Evolutionary conservation across 2,888 invertebrate species (phyloP), one percentile per base, ranked within the genome.

Genomic region (Hyposoter dolosus): DNA sequence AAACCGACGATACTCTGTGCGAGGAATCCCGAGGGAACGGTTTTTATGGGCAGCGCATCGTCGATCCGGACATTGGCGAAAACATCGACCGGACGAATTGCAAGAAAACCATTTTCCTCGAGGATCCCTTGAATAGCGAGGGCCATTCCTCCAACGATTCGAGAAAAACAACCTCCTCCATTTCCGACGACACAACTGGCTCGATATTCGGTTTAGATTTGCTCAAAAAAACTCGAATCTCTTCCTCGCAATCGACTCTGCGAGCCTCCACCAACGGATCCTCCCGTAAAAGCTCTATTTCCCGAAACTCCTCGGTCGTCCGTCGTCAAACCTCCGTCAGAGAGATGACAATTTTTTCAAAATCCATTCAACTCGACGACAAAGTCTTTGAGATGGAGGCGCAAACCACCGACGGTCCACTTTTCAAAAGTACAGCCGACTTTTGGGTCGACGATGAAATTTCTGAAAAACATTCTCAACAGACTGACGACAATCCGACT

Each of bases 361-460:
- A 56, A 40, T 28, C 4, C 3, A 66, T 47, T 15, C 35, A 75
- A n/a, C 43, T 60, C 28, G 43, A 84, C 5, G 60, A 80, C 23
- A 45, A 71, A 17, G 47, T 65, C 19, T 45, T 78, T 35, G 53
- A 77, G 50, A 10, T 35, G 23, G 69, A 72, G 28, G 40, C 65
- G 15, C 23, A 7, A 43, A 1, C 1, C n/a, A 1, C 1, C n/a
- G 19, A 69, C 32, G n/a, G 23, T 9, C 10, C 45, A 3, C 12
- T 80, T 80, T 83, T 77, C 28, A 66, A 60, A 17, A 71, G 69
- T 28, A 86, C 76, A 45, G 80, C 80, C 4, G 56, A 81, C 4
- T 12, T 81, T 17, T 83, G 72, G 76, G n/a, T 83, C 45, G n/a
- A 28, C 68, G 74, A 47, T 45, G 53, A 63, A 28, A 63, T 45